These are phyloP conservation scores for Sinocyclocheilus anophthalmus DNA, from an alignment of 2,113 vertebrate genomes.

Conservation along the genomic window DNA sequence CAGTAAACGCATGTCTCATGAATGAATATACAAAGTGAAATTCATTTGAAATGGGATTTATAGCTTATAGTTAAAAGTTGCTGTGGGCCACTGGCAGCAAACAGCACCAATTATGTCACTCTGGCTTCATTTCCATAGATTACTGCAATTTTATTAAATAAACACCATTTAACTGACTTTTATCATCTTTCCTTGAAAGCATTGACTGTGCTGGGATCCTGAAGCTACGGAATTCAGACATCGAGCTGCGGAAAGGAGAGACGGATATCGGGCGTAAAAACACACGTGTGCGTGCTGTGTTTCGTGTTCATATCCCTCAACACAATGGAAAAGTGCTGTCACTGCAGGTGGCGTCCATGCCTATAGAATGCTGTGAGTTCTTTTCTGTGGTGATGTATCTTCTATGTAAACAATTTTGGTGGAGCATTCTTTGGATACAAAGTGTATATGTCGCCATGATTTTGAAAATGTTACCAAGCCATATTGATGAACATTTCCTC, in stretches of 20 bases:
- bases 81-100: background rate
- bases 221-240: constrained; percentile 97
- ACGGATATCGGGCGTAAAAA: constrained; percentile 96
- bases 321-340: constrained; percentile 84
- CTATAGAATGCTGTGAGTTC: constrained; percentile 95
- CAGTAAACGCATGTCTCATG: background rate
- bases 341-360: constrained; percentile 86
- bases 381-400: background rate
- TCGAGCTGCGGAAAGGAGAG: constrained; percentile 94
- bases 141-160: background rate
- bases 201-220: constrained; percentile 96
- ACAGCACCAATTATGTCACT: background rate
- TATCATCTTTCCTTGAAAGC: constrained; percentile 66
- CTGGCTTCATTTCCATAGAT: background rate
- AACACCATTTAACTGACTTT: background rate
- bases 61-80: background rate
- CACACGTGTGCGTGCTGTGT: constrained; percentile 91
- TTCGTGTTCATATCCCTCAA: constrained; percentile 89
- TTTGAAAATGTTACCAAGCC: background rate
- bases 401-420: no score
- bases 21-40: background rate
- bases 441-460: background rate
- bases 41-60: background rate
- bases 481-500: background rate
- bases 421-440: background rate